These are phyloP conservation scores for Caerostris extrusa DNA, from an alignment of 1,140 invertebrate genomes.

Conservation along the genomic window DNA sequence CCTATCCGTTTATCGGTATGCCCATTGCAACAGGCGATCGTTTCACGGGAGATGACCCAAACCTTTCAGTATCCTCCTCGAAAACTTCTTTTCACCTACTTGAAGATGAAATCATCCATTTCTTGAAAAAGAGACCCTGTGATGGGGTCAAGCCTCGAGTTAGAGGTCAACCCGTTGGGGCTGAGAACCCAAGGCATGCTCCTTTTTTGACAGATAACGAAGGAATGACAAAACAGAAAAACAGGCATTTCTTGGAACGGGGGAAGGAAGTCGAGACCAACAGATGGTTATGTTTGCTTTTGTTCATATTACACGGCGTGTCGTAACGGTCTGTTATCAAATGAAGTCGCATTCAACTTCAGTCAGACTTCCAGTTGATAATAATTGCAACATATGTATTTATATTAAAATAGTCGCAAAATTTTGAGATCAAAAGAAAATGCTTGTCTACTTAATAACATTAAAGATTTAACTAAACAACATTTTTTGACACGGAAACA, in stretches of 20 bases:
- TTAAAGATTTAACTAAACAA: too few species aligned
- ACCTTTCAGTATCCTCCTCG: constrained; percentile 71
- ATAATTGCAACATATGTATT: too few species aligned
- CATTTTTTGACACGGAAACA: too few species aligned
- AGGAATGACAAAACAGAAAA: constrained; percentile 27
- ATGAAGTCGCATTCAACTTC: too few species aligned
- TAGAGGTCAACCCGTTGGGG: constrained; percentile 41
- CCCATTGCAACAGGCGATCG: background rate
- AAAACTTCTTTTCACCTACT: constrained; percentile 66
- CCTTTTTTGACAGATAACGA: background rate
- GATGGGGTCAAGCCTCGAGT: background rate
- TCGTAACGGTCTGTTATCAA: too few species aligned
- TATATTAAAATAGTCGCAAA: too few species aligned
- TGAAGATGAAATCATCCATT: background rate
- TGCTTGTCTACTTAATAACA: too few species aligned
- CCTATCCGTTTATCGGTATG: constrained; percentile 6
- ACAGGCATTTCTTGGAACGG: background rate
- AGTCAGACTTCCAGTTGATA: too few species aligned
- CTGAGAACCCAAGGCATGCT: background rate
- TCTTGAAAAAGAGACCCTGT: background rate
- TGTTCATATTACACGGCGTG: too few species aligned
- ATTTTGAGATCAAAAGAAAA: too few species aligned
- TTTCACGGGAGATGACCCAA: constrained; percentile 3
- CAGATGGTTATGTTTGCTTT: background rate
- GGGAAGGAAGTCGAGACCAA: background rate